Conservation (phyloP, 2,797 vertebrate genomes). For the Gephyroberyx darwinii region DNA sequence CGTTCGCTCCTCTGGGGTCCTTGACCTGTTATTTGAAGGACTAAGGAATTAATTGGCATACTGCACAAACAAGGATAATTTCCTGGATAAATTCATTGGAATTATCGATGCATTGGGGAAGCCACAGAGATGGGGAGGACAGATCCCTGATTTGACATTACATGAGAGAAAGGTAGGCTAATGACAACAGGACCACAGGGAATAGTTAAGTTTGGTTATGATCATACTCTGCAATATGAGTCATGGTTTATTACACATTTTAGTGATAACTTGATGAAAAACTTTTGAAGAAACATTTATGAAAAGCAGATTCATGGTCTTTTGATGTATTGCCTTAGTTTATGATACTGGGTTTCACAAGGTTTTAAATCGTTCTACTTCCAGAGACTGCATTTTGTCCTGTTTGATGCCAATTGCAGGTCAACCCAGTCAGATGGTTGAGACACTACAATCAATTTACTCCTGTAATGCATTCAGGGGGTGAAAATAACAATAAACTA, state of each 20-base stretch:
- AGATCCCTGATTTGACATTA: slow-evolving; percentile 59
- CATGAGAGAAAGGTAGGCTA: slow-evolving; percentile 61
- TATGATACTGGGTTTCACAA: too few species aligned
- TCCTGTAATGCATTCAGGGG: neutral
- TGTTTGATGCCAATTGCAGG: neutral
- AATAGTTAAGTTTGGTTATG: slow-evolving; percentile 9
- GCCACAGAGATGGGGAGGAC: slow-evolving; percentile 59
- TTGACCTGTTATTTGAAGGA: slow-evolving; percentile 69
- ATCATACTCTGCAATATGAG: slow-evolving; percentile 8
- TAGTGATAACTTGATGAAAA: neutral
- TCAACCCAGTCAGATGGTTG: neutral
- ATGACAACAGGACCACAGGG: neutral
- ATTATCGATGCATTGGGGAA: slow-evolving; percentile 62
- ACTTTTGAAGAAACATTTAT: neutral
- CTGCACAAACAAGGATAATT: slow-evolving; percentile 55
- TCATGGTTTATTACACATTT: slow-evolving; percentile 15
- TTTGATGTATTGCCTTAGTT: too few species aligned
- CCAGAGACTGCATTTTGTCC: neutral
- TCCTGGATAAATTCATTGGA: slow-evolving; percentile 52
- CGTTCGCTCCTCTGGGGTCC: slow-evolving; percentile 63
- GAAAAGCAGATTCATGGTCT: neutral
- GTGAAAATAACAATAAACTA: slow-evolving; percentile 28
- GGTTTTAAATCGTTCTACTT: neutral
- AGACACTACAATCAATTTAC: neutral
- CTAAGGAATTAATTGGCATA: slow-evolving; percentile 50